phyloP scores from a whole-genome alignment of 2,113 vertebrate genomes.

The Polypterus bichir region DNA sequence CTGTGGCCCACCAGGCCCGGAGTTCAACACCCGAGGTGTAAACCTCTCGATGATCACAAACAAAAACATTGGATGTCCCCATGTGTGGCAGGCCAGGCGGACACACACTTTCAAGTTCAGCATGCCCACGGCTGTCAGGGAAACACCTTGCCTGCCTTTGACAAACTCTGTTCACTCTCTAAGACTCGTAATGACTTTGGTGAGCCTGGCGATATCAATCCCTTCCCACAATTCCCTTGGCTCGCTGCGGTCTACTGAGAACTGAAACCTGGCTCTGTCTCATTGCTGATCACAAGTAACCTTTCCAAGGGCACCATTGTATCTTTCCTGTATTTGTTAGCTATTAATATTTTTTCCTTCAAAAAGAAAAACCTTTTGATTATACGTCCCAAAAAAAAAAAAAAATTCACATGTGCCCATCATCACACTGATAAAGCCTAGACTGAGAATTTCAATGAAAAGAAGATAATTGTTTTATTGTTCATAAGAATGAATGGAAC shows the following conservation, averaged over 20 bases:
- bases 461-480: slow-evolving; percentile 21
- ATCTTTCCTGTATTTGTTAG: slow-evolving; percentile 39
- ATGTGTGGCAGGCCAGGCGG: too few relatives aligned
- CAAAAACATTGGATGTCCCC: too few relatives aligned
- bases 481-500: slow-evolving; percentile 22
- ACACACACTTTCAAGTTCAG: neutral
- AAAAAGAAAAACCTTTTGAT: slow-evolving; percentile 12
- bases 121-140: neutral
- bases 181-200: slow-evolving; percentile 4
- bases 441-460: slow-evolving; percentile 22
- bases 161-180: slow-evolving; percentile 18
- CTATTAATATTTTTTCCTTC: slow-evolving; percentile 38
- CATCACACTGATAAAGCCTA: slow-evolving; percentile 28
- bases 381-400: slow-evolving; percentile 16
- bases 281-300: slow-evolving; percentile 32
- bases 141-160: neutral
- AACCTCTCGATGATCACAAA: too few relatives aligned
- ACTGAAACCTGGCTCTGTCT: slow-evolving; percentile 25
- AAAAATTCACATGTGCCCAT: slow-evolving; percentile 24
- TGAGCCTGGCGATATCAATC: slow-evolving; percentile 13
- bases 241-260: slow-evolving; percentile 19
- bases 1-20: too few relatives aligned
- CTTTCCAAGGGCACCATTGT: slow-evolving; percentile 38
- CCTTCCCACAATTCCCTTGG: slow-evolving; percentile 16
- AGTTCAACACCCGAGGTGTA: too few relatives aligned